phyloP scores from a whole-genome alignment of 2,888 invertebrate species.

The Osedax fenrisi region DNA sequence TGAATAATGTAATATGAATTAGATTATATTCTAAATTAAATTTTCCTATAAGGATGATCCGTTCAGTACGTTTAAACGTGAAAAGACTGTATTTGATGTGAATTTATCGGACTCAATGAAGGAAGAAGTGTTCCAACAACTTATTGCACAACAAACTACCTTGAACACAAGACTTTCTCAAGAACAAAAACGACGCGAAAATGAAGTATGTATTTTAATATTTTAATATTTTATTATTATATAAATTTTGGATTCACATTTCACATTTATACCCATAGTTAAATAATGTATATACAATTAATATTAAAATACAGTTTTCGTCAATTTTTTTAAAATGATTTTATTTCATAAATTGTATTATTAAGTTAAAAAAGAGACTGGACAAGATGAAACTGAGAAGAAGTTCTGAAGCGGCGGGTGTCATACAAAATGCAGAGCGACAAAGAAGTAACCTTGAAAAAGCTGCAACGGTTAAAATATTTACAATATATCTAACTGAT shows the following conservation, averaged over 20 bases:
- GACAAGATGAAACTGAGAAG: constrained; percentile 38
- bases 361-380: constrained; percentile 40
- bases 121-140: constrained; percentile 39
- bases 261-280: no score
- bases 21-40: no score
- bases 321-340: no score
- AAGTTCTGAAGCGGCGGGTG: constrained; percentile 40
- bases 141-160: constrained; percentile 41
- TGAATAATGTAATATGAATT: no score
- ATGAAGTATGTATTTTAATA: constrained; percentile 31
- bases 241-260: no score
- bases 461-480: constrained; percentile 40
- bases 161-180: constrained; percentile 38
- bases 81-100: constrained; percentile 42
- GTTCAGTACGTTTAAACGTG: constrained; percentile 36
- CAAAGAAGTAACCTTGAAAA: constrained; percentile 42
- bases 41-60: background rate
- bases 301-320: no score
- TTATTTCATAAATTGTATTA: no score
- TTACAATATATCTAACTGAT: no score
- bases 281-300: background rate
- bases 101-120: constrained; percentile 43
- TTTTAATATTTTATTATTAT: no score
- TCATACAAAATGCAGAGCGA: constrained; percentile 41
- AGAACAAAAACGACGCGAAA: constrained; percentile 42